These are phyloP conservation scores for Gastrophryne carolinensis DNA, from an alignment of 2,797 vertebrate genomes.

Conservation along the genomic window DNA sequence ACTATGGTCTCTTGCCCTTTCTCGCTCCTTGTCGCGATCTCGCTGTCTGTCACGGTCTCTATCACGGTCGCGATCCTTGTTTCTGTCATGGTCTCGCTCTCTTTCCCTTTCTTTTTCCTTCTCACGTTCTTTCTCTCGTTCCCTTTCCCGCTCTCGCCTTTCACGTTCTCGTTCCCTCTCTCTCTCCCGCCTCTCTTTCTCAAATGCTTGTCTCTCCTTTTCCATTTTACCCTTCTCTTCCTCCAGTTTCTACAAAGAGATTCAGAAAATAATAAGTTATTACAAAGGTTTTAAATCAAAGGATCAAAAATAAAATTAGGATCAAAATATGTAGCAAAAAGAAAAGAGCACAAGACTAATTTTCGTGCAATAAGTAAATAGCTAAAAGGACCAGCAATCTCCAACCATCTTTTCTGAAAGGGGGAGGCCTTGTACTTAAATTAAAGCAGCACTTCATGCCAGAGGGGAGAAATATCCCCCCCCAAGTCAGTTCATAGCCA, in stretches of 20 bases:
- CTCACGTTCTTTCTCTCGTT: conserved; percentile 91
- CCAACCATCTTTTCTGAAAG: conserved; percentile 65
- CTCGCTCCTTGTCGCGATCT: conserved; percentile 84
- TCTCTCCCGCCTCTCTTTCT: conserved; percentile 90
- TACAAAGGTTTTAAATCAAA: not conserved
- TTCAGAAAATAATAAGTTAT: conserved; percentile 67
- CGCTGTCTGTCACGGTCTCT: conserved; percentile 83
- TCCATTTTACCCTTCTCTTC: conserved; percentile 95
- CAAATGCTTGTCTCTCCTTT: conserved; percentile 86
- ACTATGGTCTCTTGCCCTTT: conserved; percentile 83
- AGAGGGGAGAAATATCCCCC: not conserved
- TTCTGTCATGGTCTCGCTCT: conserved; percentile 83
- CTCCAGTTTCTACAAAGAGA: conserved; percentile 89
- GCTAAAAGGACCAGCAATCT: conserved; percentile 69
- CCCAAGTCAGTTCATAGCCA: not conserved
- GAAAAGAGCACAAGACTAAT: conserved; percentile 69
- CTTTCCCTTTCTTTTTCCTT: conserved; percentile 89
- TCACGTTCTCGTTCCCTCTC: conserved; percentile 82
- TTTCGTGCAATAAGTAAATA: conserved; percentile 72
- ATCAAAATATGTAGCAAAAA: conserved; percentile 59
- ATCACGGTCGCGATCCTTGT: conserved; percentile 83
- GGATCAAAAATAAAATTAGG: conserved; percentile 46
- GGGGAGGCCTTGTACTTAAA: conserved; percentile 33
- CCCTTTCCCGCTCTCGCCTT: conserved; percentile 73
- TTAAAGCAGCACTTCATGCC: conserved; percentile 42